Conservation (phyloP, 2,113 vertebrate species). For the Pipra filicauda region DNA sequence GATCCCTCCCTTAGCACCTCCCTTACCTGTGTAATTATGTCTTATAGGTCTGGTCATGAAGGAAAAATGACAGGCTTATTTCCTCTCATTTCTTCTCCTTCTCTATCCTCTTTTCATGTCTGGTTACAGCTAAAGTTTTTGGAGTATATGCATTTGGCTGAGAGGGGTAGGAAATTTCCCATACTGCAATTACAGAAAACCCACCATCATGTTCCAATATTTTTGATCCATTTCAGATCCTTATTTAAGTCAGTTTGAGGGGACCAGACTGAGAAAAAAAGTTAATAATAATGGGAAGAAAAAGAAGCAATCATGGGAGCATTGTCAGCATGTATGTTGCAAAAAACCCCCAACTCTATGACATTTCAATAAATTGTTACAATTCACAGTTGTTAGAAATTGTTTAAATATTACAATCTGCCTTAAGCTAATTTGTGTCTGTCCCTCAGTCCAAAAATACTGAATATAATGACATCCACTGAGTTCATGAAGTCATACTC, state of each 20-base stretch:
- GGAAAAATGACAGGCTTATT: neutral
- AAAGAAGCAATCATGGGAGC: neutral
- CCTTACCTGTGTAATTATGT: neutral
- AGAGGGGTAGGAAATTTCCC: neutral
- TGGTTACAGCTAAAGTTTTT: neutral
- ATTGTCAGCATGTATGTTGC: rapidly evolving
- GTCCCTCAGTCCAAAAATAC: neutral
- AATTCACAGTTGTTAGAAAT: neutral
- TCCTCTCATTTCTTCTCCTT: neutral
- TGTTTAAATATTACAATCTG: neutral
- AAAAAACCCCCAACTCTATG: neutral
- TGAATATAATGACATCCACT: neutral
- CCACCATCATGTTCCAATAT: neutral
- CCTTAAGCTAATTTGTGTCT: neutral
- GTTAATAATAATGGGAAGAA: neutral
- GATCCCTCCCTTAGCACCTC: neutral
- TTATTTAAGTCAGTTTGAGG: neutral
- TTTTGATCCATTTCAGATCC: neutral
- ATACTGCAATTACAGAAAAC: neutral
- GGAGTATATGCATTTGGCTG: rapidly evolving
- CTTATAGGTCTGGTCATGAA: neutral
- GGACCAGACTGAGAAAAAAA: neutral
- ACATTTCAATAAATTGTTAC: neutral
- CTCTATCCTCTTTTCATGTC: neutral
- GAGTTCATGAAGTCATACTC: constrained; percentile 12